Evolutionary conservation across 2,113 vertebrate species (phyloP).

Genomic region (Tor tambroides): DNA sequence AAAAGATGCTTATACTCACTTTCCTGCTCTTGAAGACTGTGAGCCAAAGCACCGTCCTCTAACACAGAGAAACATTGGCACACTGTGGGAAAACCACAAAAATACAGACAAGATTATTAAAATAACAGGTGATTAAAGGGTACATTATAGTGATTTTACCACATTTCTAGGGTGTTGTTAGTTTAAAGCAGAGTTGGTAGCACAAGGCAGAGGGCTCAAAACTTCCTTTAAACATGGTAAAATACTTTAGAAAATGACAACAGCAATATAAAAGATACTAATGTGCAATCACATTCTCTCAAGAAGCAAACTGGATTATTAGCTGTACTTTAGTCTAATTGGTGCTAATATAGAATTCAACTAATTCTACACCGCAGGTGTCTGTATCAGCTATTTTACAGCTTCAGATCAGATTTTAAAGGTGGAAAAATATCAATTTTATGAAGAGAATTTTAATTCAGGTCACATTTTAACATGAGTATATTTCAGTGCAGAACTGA

Average conservation of each 20-base stretch:
- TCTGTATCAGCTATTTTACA: neutral
- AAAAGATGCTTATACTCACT: slow-evolving; percentile 64
- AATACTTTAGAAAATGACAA: neutral
- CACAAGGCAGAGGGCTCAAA: too few species aligned
- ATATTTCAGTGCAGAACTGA: neutral
- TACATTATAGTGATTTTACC: neutral
- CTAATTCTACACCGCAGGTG: neutral
- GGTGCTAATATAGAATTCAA: neutral
- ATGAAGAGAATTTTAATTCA: neutral
- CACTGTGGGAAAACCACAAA: slow-evolving; percentile 59
- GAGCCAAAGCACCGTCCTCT: slow-evolving; percentile 77
- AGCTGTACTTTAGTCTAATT: neutral
- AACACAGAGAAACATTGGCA: slow-evolving; percentile 76
- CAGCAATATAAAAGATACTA: neutral
- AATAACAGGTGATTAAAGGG: neutral
- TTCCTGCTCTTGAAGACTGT: slow-evolving; percentile 79
- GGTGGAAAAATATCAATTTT: too few species aligned
- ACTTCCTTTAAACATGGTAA: too few species aligned
- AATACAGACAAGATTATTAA: neutral
- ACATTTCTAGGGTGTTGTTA: too few species aligned
- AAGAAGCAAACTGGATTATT: neutral
- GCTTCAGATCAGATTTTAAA: neutral
- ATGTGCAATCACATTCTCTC: neutral
- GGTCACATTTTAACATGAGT: neutral
- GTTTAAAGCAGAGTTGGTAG: too few species aligned